A percentile compares a stretch with the other conserved stretches of the same genome.
phyloP scores from a whole-genome alignment of 2,888 invertebrate species.

The Mamestra brassicae region DNA sequence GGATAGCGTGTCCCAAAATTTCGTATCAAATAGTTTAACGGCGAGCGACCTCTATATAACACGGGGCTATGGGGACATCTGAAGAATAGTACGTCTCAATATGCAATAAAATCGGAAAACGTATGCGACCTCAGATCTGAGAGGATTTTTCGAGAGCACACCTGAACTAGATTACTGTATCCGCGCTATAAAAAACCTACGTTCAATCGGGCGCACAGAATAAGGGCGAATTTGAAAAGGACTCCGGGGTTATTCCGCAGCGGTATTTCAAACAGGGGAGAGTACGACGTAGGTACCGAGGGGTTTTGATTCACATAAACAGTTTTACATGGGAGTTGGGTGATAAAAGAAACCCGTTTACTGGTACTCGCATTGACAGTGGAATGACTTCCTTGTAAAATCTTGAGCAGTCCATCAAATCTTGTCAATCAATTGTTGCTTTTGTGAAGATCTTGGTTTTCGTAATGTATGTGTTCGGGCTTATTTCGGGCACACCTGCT shows the following conservation, averaged over 20 bases:
- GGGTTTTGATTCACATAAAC: slow-evolving; percentile 83
- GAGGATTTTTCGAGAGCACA: slow-evolving; percentile 86
- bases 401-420: slow-evolving; percentile 48
- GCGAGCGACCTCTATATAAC: slow-evolving; percentile 77
- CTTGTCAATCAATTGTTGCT: slow-evolving; percentile 50
- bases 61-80: slow-evolving; percentile 79
- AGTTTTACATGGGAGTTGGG: slow-evolving; percentile 75
- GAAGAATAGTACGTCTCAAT: slow-evolving; percentile 88
- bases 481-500: slow-evolving; percentile 35
- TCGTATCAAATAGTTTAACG: slow-evolving; percentile 79
- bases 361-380: slow-evolving; percentile 63
- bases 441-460: slow-evolving; percentile 35
- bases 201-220: slow-evolving; percentile 81
- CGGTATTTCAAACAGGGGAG: slow-evolving; percentile 79
- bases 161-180: slow-evolving; percentile 90
- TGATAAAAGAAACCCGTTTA: slow-evolving; percentile 71
- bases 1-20: slow-evolving; percentile 68
- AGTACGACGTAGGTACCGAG: slow-evolving; percentile 51
- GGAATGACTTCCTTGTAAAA: slow-evolving; percentile 59
- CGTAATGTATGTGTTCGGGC: slow-evolving; percentile 11
- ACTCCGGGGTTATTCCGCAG: slow-evolving; percentile 78
- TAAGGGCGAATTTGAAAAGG: slow-evolving; percentile 84
- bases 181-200: slow-evolving; percentile 85
- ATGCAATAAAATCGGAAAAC: slow-evolving; percentile 88
- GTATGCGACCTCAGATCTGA: slow-evolving; percentile 86